A percentile compares a stretch with the other conserved stretches of the same genome.
Evolutionary conservation across 1,140 invertebrate genomes (phyloP).

Genomic region (Panulirus ornatus): DNA sequence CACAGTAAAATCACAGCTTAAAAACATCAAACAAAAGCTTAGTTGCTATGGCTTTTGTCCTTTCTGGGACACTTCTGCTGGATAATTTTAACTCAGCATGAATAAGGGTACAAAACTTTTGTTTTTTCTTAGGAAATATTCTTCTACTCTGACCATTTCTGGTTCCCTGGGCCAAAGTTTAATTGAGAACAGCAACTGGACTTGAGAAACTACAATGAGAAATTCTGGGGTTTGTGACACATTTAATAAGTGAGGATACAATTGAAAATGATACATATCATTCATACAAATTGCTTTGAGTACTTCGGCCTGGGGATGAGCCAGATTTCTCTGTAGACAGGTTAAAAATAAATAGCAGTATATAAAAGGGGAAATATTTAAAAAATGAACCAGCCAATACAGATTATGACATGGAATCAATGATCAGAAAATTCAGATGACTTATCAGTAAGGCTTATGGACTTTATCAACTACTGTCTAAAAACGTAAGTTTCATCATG

Average conservation of each 20-base stretch:
- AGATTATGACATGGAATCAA: conserved; percentile 21
- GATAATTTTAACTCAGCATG: conserved; percentile 58
- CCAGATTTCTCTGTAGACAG: conserved; percentile 58
- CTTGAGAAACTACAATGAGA: conserved; percentile 54
- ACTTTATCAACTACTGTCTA: not conserved
- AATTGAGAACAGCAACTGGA: conserved; percentile 46
- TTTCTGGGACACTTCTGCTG: conserved; percentile 53
- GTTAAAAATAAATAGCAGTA: conserved; percentile 20
- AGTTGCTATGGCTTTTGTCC: conserved; percentile 69
- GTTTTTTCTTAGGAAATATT: conserved; percentile 63
- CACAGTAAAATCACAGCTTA: conserved; percentile 73
- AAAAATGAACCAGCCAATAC: conserved; percentile 36
- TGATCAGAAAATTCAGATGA: conserved; percentile 1
- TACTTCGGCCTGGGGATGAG: conserved; percentile 63
- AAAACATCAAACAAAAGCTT: conserved; percentile 74
- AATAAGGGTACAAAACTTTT: conserved; percentile 70
- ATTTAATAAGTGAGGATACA: conserved; percentile 54
- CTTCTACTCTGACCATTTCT: conserved; percentile 62
- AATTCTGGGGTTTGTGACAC: conserved; percentile 69
- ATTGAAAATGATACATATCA: conserved; percentile 60
- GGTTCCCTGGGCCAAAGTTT: conserved; percentile 63
- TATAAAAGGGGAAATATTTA: not conserved
- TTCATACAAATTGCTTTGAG: conserved; percentile 36
- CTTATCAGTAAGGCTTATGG: not conserved
- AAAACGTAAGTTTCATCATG: not conserved